These are phyloP conservation scores for Clupea harengus DNA, from an alignment of 2,113 vertebrate species.

Conservation along the genomic window DNA sequence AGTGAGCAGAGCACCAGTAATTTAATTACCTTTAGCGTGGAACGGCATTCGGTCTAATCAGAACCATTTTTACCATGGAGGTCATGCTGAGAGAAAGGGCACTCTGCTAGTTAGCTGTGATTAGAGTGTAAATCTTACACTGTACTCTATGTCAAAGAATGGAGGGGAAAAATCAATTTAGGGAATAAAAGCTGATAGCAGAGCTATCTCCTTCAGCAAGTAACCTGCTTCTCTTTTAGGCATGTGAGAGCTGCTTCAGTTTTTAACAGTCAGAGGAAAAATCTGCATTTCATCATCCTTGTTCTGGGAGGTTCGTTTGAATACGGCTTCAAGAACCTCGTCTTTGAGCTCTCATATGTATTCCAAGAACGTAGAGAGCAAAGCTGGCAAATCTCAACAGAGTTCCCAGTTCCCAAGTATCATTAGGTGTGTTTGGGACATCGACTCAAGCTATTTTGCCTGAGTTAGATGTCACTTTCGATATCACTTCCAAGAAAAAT, in stretches of 20 bases:
- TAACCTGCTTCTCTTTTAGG: neutral
- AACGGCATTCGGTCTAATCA: conserved; percentile 61
- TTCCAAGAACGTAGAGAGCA: neutral
- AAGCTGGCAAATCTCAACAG: neutral
- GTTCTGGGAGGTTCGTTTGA: neutral
- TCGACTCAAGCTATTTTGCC: neutral
- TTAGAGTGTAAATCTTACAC: conserved; percentile 43
- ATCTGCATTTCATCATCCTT: neutral
- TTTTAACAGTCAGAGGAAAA: neutral
- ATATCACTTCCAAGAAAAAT: neutral
- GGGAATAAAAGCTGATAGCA: conserved; percentile 44
- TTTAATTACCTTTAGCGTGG: conserved; percentile 57
- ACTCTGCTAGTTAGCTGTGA: conserved; percentile 46
- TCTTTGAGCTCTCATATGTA: neutral
- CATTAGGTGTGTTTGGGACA: neutral
- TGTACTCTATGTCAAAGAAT: conserved; percentile 25
- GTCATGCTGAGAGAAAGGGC: conserved; percentile 49
- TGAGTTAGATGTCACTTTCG: neutral
- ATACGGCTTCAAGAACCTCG: neutral
- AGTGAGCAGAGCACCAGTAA: conserved; percentile 57
- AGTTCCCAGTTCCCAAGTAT: neutral
- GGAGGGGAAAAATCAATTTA: conserved; percentile 36
- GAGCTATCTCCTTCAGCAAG: neutral
- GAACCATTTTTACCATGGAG: conserved; percentile 49
- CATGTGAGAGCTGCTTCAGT: neutral